Base-by-base conservation (phyloP, 2,797 vertebrate species). In the Monodelphis domestica region DNA sequence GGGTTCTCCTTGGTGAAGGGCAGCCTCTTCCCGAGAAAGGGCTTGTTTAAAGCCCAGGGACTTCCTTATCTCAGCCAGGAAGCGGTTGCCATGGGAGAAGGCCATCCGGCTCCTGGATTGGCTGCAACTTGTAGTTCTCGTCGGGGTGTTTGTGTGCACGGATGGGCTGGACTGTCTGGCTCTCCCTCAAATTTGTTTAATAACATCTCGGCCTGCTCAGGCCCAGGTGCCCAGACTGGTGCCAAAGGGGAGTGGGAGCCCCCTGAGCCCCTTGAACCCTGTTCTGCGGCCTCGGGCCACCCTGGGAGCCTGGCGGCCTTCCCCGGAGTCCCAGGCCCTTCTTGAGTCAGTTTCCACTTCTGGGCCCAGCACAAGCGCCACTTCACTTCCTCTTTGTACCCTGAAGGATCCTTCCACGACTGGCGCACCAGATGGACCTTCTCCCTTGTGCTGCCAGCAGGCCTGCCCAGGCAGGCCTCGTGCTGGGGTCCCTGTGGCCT, bases 271-370 rank as follows among this genome's bases (percentile, higher is more conserved):
- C 28, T 57, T 57, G 7, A 0, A 9, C 5, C 28, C 28, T 57
- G 56, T 57, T 57, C 28, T 14, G 57, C 12, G 56, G 30, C 29
- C 30, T 12, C 10, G 56, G 29, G 28, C 30, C 29, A 4, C 57
- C 2, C 92, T 93, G 54, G 91, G 56, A 88, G 10, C 45, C 84
- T 90, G 4, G 90, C 84, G 91, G 91, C 89, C 63, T 89, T 92
- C 89, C 12, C 70, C 1, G 7, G 88, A 78, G 89, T 87, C 94
- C 90, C 90, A 88, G 89, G 45, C 94, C 45, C 91, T 90, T 0
- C 84, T 91, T 84, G 53, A 30, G 92, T 96, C 91, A 94, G 59
- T 93, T 90, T 90, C 59, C 53, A 84, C 52, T 93, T 92, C 70
- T 14, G 5, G 54, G 84, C 93, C 90, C 88, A 63, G 92, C 96